A percentile compares a stretch with the other conserved stretches of the same genome.
phyloP scores from a whole-genome alignment of 2,113 vertebrate species.

The Pseudopipra pipra region DNA sequence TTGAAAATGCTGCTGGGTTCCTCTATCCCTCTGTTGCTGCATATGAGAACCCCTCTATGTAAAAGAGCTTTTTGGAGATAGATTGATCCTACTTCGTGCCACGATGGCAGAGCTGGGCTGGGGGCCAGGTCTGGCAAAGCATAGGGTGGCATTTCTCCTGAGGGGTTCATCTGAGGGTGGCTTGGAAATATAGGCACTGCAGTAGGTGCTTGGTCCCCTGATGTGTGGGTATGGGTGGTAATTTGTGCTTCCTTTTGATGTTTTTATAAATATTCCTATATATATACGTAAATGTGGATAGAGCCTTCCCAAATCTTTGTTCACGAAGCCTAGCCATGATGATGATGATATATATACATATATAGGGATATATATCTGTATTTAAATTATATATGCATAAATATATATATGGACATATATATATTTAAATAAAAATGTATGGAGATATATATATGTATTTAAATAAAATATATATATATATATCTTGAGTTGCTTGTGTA shows the following conservation, averaged over 20 bases:
- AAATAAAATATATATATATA: not conserved
- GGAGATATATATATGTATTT: not conserved
- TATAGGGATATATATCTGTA: not conserved
- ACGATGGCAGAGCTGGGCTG: not conserved
- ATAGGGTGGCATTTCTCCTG: not conserved
- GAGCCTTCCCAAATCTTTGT: no score
- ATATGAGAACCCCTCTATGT: not conserved
- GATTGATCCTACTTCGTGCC: not conserved
- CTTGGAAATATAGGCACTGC: not conserved
- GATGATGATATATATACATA: not conserved
- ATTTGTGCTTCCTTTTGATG: not conserved
- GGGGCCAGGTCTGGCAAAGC: not conserved
- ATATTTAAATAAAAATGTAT: not conserved
- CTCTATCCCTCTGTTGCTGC: not conserved
- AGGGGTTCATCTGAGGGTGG: not conserved
- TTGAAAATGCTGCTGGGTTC: not conserved
- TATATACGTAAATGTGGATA: no score
- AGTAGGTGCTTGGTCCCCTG: not conserved
- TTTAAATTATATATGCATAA: not conserved
- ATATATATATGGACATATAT: not conserved
- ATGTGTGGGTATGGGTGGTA: not conserved
- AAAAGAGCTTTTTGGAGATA: not conserved
- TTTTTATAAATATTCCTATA: not conserved
- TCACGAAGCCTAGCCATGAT: no score
- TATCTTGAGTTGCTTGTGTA: not conserved